phyloP scores from a whole-genome alignment of 2,888 invertebrate genomes.

The Conistra vaccinii region DNA sequence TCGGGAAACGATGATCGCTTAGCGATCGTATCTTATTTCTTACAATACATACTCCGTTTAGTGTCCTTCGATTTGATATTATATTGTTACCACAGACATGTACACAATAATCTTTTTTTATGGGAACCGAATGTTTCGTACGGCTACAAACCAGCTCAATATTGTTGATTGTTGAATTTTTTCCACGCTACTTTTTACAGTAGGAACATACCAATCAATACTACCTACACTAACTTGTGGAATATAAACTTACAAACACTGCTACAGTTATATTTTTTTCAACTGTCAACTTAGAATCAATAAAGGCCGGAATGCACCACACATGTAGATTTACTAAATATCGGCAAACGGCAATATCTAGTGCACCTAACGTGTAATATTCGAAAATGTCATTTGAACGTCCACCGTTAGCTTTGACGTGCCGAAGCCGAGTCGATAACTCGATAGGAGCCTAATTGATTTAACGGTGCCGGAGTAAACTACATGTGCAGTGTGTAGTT shows the following conservation, averaged over 20 bases:
- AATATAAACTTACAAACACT: neutral
- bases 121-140: slow-evolving; percentile 18
- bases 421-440: slow-evolving; percentile 52
- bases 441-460: slow-evolving; percentile 64
- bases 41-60: slow-evolving; percentile 41
- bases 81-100: slow-evolving; percentile 27
- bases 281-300: neutral
- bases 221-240: neutral
- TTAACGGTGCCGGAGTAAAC: slow-evolving; percentile 57
- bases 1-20: slow-evolving; percentile 37
- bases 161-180: slow-evolving; percentile 28
- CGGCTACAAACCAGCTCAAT: neutral
- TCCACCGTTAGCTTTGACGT: slow-evolving; percentile 47
- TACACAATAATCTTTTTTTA: slow-evolving; percentile 26
- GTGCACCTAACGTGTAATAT: slow-evolving; percentile 18
- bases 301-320: neutral
- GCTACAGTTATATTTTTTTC: neutral
- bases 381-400: slow-evolving; percentile 41
- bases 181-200: neutral
- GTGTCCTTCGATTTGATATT: slow-evolving; percentile 34
- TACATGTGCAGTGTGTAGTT: slow-evolving; percentile 34
- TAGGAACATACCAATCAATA: neutral
- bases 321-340: neutral
- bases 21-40: slow-evolving; percentile 33
- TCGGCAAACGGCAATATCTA: slow-evolving; percentile 16